These are phyloP conservation scores for Peromyscus eremicus DNA, from an alignment of 2,797 vertebrate genomes.

Conservation along the genomic window DNA sequence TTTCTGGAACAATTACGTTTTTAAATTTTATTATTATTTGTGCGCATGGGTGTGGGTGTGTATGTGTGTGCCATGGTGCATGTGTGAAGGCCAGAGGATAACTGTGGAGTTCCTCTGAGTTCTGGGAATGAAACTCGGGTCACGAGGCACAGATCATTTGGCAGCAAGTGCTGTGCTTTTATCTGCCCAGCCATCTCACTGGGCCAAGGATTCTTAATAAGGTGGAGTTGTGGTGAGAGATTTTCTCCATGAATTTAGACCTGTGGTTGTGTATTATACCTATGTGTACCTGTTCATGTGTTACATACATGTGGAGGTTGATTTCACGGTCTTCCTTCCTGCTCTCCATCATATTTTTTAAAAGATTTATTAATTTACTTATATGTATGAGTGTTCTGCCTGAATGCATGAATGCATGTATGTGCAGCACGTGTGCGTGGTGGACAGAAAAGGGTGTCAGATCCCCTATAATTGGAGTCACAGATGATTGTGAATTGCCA, in stretches of 20 bases:
- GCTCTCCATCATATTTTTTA: not conserved
- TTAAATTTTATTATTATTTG: not conserved
- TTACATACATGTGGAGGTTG: not conserved
- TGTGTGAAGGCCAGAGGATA: not conserved
- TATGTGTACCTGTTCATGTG: not conserved
- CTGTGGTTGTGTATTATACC: not conserved
- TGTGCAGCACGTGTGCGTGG: no score
- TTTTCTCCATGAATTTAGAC: not conserved
- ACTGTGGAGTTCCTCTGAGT: not conserved
- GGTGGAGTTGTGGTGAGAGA: not conserved
- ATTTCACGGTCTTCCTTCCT: not conserved
- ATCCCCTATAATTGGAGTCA: not conserved
- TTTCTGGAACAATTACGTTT: not conserved
- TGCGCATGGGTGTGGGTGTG: not conserved
- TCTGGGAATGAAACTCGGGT: not conserved
- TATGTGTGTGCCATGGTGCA: not conserved
- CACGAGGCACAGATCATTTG: not conserved
- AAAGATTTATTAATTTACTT: not conserved
- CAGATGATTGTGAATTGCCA: not conserved
- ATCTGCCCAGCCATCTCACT: not conserved
- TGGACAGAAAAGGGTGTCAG: not conserved
- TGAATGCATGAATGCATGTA: not conserved
- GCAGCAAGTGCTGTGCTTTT: not conserved
- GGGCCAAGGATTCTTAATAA: not conserved
- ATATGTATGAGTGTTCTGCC: no score